Conservation (phyloP, 2,888 invertebrate genomes). For the Noctua pronuba region DNA sequence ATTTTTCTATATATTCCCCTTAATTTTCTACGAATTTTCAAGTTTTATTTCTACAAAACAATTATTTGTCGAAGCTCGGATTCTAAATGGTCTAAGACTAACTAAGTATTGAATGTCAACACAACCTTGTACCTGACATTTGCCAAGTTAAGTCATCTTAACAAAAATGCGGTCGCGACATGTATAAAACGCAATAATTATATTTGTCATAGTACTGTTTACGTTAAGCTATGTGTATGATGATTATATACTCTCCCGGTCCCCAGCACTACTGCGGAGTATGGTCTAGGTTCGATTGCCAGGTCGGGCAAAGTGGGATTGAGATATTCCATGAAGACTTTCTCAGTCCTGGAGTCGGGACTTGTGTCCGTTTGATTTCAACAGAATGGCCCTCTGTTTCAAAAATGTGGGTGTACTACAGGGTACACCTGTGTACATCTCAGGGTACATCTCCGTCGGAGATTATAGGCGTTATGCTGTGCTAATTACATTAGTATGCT, state of each 20-base stretch:
- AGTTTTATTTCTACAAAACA: not conserved
- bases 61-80: not conserved
- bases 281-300: not conserved
- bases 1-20: not conserved
- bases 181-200: slow-evolving; percentile 18
- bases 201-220: slow-evolving; percentile 50
- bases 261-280: not conserved
- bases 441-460: too few relatives aligned
- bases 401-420: not conserved
- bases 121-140: slow-evolving; percentile 63
- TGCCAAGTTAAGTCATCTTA: slow-evolving; percentile 47
- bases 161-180: slow-evolving; percentile 44
- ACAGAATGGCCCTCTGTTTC: not conserved
- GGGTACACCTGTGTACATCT: not conserved
- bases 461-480: not conserved
- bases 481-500: slow-evolving; percentile 53
- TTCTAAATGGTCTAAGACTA: slow-evolving; percentile 15
- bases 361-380: not conserved
- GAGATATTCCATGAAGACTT: not conserved
- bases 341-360: not conserved
- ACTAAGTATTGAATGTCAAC: slow-evolving; percentile 35
- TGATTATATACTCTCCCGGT: slow-evolving; percentile 26
- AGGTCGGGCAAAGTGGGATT: not conserved
- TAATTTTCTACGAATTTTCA: not conserved
- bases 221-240: slow-evolving; percentile 31